These are phyloP conservation scores for Osedax fenrisi DNA, from an alignment of 2,888 invertebrate species.

Conservation along the genomic window DNA sequence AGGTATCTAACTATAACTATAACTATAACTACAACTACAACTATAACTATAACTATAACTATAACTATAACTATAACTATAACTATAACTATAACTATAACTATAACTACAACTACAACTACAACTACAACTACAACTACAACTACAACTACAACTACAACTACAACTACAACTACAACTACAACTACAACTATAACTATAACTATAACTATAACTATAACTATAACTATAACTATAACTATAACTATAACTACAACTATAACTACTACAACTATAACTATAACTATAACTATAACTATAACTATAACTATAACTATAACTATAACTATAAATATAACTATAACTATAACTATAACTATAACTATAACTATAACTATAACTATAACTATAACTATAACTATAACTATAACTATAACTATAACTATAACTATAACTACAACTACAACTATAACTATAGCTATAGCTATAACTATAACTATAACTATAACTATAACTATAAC, in stretches of 20 bases:
- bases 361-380: not conserved
- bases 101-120: not conserved
- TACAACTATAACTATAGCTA: not conserved
- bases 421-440: not conserved
- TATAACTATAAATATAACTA: not conserved
- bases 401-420: not conserved
- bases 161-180: not conserved
- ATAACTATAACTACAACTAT: not conserved
- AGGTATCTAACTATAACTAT: not conserved
- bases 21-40: not conserved
- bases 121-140: not conserved
- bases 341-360: not conserved
- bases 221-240: not conserved
- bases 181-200: not conserved
- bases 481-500: not conserved
- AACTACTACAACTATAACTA: not conserved
- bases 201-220: not conserved
- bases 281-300: not conserved
- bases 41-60: not conserved
- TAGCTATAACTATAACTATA: not conserved
- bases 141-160: not conserved
- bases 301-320: not conserved
- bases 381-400: not conserved
- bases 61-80: not conserved
- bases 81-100: not conserved